Evolutionary conservation across 2,888 invertebrate species (phyloP).

Genomic region (Nyleta sp.): DNA sequence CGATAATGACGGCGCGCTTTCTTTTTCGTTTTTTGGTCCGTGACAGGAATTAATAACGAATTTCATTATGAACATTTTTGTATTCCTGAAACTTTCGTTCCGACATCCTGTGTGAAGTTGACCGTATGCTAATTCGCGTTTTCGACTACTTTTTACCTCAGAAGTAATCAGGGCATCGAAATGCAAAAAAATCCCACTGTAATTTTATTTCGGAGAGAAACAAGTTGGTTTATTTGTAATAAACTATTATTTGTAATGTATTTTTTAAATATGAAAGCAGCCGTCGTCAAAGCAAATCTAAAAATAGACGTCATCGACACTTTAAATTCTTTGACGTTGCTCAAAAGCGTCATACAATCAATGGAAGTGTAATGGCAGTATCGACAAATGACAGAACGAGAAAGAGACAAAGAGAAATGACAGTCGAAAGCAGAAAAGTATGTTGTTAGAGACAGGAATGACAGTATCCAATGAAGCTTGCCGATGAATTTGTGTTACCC

Average conservation of each 20-base stretch:
- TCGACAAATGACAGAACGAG: conserved; percentile 34
- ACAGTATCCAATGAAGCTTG: conserved; percentile 26
- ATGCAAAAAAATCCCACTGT: too few relatives aligned
- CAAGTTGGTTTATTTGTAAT: too few relatives aligned
- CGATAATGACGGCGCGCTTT: neutral
- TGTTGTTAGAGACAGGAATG: conserved; percentile 31
- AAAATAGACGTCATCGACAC: conserved; percentile 21
- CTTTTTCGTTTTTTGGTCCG: neutral
- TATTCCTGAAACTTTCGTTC: neutral
- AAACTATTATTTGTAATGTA: too few relatives aligned
- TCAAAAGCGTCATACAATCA: conserved; percentile 27
- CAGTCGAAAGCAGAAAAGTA: conserved; percentile 22
- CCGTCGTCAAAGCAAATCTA: conserved; percentile 29
- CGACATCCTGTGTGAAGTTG: neutral
- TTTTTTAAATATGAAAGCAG: conserved; percentile 3
- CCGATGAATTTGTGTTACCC: conserved; percentile 14
- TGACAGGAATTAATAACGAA: neutral
- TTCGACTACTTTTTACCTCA: neutral
- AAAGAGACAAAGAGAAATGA: conserved; percentile 36
- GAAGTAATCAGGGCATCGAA: neutral
- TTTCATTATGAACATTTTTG: conserved; percentile 7
- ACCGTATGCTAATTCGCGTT: conserved; percentile 5
- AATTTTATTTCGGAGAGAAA: too few relatives aligned
- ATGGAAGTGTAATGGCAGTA: conserved; percentile 30
- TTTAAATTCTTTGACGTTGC: conserved; percentile 18